phyloP scores from a whole-genome alignment of 2,888 invertebrate species.

The Pollenia angustigena region DNA sequence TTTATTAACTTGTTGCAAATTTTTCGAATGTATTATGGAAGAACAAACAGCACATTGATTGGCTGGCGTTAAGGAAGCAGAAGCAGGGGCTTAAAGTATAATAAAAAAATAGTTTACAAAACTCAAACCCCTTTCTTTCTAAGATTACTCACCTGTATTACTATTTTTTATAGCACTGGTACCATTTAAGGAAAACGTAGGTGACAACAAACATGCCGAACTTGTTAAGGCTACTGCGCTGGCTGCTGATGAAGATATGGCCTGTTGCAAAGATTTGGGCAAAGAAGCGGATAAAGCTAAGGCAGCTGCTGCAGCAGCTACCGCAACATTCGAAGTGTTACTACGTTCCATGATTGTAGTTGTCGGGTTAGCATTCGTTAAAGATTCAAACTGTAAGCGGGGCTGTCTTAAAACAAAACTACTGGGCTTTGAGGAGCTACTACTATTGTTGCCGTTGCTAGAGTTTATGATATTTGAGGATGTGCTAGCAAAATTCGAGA shows the following conservation, averaged over 20 bases:
- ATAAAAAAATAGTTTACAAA: not conserved
- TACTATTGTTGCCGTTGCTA: not conserved
- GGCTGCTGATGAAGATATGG: conserved; percentile 72
- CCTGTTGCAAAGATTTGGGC: conserved; percentile 68
- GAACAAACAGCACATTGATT: conserved; percentile 90
- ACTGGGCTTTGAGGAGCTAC: conserved; percentile 71
- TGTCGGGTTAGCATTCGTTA: conserved; percentile 68
- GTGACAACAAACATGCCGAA: conserved; percentile 42
- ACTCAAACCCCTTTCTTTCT: not conserved
- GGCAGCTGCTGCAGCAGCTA: conserved; percentile 64
- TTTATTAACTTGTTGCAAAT: conserved; percentile 91
- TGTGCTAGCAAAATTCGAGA: conserved; percentile 65
- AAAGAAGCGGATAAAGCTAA: conserved; percentile 68
- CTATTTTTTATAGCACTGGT: conserved; percentile 59
- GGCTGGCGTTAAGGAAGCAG: conserved; percentile 40
- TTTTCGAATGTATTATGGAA: conserved; percentile 90
- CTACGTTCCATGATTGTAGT: conserved; percentile 56
- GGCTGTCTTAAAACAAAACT: conserved; percentile 82
- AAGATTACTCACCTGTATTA: conserved; percentile 38
- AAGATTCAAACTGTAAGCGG: conserved; percentile 81
- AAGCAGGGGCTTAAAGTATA: conserved; percentile 14
- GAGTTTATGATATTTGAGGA: conserved; percentile 40
- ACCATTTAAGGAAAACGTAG: conserved; percentile 65
- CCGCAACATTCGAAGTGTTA: conserved; percentile 42
- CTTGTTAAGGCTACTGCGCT: conserved; percentile 26